Percentiles rank a stretch among this genome's conserved stretches.
These are phyloP conservation scores for Caenorhabditis sp. DNA, from an alignment of 2,888 invertebrate genomes.

Conservation along the genomic window DNA sequence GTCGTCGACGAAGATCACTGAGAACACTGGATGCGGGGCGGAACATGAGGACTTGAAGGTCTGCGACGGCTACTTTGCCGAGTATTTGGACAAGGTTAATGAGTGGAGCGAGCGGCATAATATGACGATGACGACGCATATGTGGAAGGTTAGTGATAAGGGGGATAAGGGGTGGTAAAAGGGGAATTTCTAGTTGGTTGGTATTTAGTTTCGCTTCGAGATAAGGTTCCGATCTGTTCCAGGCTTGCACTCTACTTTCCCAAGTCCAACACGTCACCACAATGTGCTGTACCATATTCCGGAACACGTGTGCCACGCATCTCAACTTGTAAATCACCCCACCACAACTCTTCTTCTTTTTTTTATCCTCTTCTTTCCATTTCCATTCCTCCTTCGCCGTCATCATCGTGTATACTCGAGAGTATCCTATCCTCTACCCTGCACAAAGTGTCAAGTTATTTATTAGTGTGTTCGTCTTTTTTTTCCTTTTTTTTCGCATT, in stretches of 20 bases:
- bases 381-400: slow-evolving; percentile 1
- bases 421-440: no score
- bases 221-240: no score
- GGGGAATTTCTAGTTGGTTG: no score
- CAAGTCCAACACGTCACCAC: slow-evolving; percentile 74
- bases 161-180: no score
- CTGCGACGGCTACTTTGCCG: slow-evolving; percentile 73
- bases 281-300: slow-evolving; percentile 74
- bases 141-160: slow-evolving; percentile 75
- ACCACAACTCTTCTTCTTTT: no score
- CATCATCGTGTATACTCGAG: slow-evolving; percentile 1
- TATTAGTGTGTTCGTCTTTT: neutral
- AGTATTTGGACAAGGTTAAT: slow-evolving; percentile 71
- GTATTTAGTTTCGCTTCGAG: no score
- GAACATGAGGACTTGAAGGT: slow-evolving; percentile 71
- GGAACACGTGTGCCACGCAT: slow-evolving; percentile 63
- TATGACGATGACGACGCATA: slow-evolving; percentile 65
- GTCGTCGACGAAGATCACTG: neutral
- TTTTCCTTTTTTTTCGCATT: no score
- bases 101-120: slow-evolving; percentile 72
- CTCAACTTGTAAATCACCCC: slow-evolving; percentile 24
- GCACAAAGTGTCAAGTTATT: neutral
- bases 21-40: slow-evolving; percentile 58
- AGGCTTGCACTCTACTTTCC: slow-evolving; percentile 74
- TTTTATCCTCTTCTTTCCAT: neutral